These are phyloP conservation scores for Aphelenchoides bicaudatus DNA, from an alignment of 2,888 invertebrate species.

Conservation along the genomic window DNA sequence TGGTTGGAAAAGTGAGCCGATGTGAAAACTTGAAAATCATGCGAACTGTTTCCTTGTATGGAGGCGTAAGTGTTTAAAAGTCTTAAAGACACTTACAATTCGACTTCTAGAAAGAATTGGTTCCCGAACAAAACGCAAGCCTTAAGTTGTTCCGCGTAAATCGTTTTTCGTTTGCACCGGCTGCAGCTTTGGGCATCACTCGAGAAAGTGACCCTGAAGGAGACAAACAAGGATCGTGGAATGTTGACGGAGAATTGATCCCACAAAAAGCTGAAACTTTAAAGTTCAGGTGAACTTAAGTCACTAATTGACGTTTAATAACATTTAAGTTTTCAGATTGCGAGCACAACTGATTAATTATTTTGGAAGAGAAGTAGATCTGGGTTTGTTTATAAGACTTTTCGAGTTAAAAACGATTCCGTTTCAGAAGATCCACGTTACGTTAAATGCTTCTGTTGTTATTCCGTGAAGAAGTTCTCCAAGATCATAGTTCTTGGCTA, in stretches of 20 bases:
- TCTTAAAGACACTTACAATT: neutral
- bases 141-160: slow-evolving; percentile 53
- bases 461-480: slow-evolving; percentile 27
- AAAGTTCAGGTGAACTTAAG: slow-evolving; percentile 44
- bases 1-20: slow-evolving; percentile 52
- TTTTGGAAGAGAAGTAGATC: slow-evolving; percentile 53
- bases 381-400: too few species aligned
- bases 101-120: slow-evolving; percentile 30
- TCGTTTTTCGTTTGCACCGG: slow-evolving; percentile 54
- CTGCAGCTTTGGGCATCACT: slow-evolving; percentile 24
- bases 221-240: slow-evolving; percentile 53
- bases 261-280: slow-evolving; percentile 52
- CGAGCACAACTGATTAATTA: slow-evolving; percentile 56
- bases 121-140: slow-evolving; percentile 24
- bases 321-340: slow-evolving; percentile 31
- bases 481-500: slow-evolving; percentile 27
- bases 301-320: slow-evolving; percentile 11
- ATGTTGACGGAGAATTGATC: slow-evolving; percentile 56
- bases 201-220: slow-evolving; percentile 30
- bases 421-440: slow-evolving; percentile 51
- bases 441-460: slow-evolving; percentile 37
- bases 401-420: too few species aligned
- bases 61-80: slow-evolving; percentile 41
- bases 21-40: slow-evolving; percentile 55
- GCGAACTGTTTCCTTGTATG: slow-evolving; percentile 57